Evolutionary conservation across 2,113 vertebrate genomes (phyloP).

Genomic region (Castor canadensis): DNA sequence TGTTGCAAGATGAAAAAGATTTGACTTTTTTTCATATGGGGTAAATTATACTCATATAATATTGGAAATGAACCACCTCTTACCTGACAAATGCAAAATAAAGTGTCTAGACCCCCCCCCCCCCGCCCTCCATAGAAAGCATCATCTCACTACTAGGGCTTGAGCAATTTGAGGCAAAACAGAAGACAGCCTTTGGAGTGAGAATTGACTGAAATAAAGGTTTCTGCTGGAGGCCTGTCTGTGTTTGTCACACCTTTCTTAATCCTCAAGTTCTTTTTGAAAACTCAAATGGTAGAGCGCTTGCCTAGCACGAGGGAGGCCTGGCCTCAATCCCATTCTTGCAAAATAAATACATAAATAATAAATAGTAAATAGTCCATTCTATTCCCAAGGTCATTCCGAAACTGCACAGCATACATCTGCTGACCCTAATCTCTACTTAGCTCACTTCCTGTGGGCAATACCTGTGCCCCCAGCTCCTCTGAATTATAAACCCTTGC

Average conservation of each 20-base stretch:
- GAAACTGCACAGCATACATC: background rate
- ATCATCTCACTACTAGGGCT: background rate
- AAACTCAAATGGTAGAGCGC: background rate
- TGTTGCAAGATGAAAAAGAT: conserved; percentile 29
- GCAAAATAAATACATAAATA: too few relatives aligned
- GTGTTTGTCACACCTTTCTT: background rate
- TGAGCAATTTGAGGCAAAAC: background rate
- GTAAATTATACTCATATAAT: background rate
- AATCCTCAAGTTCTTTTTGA: background rate
- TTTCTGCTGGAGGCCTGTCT: background rate
- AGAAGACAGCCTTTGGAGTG: background rate
- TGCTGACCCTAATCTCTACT: background rate
- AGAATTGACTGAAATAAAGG: background rate
- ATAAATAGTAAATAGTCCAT: too few relatives aligned
- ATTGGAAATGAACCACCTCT: background rate
- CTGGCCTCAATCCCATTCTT: too few relatives aligned
- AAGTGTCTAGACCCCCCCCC: background rate
- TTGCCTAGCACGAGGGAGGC: too few relatives aligned
- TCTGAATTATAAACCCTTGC: background rate
- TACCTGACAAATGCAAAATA: background rate
- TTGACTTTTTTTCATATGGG: background rate
- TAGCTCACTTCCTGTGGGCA: background rate
- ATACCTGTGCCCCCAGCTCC: too few relatives aligned
- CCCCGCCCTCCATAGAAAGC: background rate
- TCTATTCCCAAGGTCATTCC: background rate